phyloP scores from a whole-genome alignment of 1,140 invertebrate species.

The Ladona fulva region DNA sequence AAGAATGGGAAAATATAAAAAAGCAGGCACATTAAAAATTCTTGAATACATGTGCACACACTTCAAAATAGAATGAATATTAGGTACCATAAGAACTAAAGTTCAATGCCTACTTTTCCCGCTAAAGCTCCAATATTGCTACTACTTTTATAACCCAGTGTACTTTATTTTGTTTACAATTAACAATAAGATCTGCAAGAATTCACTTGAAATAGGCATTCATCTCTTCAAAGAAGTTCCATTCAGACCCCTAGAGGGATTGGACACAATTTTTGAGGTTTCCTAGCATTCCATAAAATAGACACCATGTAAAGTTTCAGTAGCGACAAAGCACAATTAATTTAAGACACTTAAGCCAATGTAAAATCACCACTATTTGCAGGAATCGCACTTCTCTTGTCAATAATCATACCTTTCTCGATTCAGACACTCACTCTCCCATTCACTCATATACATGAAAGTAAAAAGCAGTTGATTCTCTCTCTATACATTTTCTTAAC shows the following conservation, averaged over 20 bases:
- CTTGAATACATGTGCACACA: not conserved
- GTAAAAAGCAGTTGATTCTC: not conserved
- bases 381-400: not conserved
- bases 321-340: conserved; percentile 9
- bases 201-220: conserved; percentile 10
- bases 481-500: not conserved
- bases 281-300: conserved; percentile 7
- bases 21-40: not conserved
- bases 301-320: conserved; percentile 5
- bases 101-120: conserved; percentile 4
- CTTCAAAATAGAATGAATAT: not conserved
- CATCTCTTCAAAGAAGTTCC: not conserved
- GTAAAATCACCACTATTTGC: conserved; percentile 9
- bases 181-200: not conserved
- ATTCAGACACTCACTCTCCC: not conserved
- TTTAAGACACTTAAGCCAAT: conserved; percentile 10
- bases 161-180: not conserved
- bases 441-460: not conserved
- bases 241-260: not conserved
- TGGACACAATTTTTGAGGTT: not conserved
- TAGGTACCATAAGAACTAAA: conserved; percentile 6
- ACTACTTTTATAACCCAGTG: conserved; percentile 2
- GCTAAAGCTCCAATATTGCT: conserved; percentile 1
- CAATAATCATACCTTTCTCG: not conserved
- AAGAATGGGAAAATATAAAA: not conserved